These are phyloP conservation scores for Microtus pennsylvanicus DNA, from an alignment of 2,113 vertebrate genomes.

Conservation along the genomic window DNA sequence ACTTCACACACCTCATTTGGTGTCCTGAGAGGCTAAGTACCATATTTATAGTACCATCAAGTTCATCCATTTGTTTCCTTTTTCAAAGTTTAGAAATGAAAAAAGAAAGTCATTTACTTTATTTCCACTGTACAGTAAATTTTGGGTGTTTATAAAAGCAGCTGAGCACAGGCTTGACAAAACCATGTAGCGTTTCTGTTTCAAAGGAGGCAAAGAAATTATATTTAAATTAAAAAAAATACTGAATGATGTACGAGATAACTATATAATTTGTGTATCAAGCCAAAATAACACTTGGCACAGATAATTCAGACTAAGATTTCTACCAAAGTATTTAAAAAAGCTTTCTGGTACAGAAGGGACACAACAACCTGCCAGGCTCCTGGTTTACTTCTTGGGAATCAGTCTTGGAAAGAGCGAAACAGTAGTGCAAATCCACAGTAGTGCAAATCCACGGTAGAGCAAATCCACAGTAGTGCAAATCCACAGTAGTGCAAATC, in stretches of 20 bases:
- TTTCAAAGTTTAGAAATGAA: conserved; percentile 64
- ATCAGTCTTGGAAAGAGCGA: background rate
- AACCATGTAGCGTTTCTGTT: conserved; percentile 35
- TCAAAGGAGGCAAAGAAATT: background rate
- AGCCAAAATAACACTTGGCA: conserved; percentile 54
- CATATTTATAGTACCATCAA: conserved; percentile 31
- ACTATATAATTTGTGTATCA: background rate
- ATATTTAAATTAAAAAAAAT: background rate
- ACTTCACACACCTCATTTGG: conserved; percentile 14
- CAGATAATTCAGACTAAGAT: background rate
- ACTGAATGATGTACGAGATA: conserved; percentile 8
- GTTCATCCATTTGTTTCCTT: conserved; percentile 68
- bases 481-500: too few species aligned
- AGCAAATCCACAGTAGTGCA: background rate
- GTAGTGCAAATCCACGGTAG: background rate
- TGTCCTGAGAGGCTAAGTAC: conserved; percentile 7
- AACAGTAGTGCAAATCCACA: background rate
- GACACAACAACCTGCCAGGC: background rate
- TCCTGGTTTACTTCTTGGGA: background rate
- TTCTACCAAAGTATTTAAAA: conserved; percentile 37
- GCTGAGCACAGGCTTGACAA: background rate
- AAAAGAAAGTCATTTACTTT: conserved; percentile 28
- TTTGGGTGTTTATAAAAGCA: conserved; percentile 23
- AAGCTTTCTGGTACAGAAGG: background rate
- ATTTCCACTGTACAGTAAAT: conserved; percentile 44